These are phyloP conservation scores for Anastatus disparis DNA, from an alignment of 1,140 invertebrate genomes.

Conservation along the genomic window DNA sequence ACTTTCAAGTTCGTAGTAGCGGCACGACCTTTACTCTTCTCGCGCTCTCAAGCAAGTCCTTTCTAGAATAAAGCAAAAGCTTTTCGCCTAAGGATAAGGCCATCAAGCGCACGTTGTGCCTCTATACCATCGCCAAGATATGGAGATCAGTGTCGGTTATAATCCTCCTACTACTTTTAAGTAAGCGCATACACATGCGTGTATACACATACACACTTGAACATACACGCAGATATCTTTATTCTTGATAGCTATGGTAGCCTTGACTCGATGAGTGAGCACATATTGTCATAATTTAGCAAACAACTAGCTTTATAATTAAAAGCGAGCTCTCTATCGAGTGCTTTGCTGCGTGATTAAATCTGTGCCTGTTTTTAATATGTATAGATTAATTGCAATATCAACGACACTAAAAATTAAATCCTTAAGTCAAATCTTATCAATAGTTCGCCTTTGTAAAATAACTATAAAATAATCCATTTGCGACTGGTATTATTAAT, in stretches of 20 bases:
- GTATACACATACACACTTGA: too few relatives aligned
- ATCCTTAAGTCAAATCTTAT: too few relatives aligned
- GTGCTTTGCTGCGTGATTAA: constrained; percentile 12
- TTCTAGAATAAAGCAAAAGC: constrained; percentile 51
- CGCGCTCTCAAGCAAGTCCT: constrained; percentile 45
- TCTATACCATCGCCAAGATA: constrained; percentile 19
- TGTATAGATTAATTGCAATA: too few relatives aligned
- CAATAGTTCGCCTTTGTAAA: too few relatives aligned
- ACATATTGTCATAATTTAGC: constrained; percentile 39
- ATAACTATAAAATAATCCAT: too few relatives aligned
- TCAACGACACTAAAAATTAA: not conserved
- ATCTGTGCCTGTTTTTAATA: constrained; percentile 2
- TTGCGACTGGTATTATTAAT: too few relatives aligned
- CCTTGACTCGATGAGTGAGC: not conserved
- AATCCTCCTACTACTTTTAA: not conserved
- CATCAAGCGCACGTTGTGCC: constrained; percentile 63
- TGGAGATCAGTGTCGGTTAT: constrained; percentile 40
- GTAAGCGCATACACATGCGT: too few relatives aligned
- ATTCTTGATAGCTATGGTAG: not conserved
- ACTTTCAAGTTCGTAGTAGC: constrained; percentile 52
- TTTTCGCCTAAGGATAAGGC: constrained; percentile 60
- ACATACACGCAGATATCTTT: not conserved
- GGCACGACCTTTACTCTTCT: constrained; percentile 33
- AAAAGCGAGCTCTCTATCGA: constrained; percentile 5
- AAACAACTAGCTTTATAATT: constrained; percentile 34